These are phyloP conservation scores for Tarsius wallacei DNA, from an alignment of 2,797 vertebrate species.

Conservation along the genomic window DNA sequence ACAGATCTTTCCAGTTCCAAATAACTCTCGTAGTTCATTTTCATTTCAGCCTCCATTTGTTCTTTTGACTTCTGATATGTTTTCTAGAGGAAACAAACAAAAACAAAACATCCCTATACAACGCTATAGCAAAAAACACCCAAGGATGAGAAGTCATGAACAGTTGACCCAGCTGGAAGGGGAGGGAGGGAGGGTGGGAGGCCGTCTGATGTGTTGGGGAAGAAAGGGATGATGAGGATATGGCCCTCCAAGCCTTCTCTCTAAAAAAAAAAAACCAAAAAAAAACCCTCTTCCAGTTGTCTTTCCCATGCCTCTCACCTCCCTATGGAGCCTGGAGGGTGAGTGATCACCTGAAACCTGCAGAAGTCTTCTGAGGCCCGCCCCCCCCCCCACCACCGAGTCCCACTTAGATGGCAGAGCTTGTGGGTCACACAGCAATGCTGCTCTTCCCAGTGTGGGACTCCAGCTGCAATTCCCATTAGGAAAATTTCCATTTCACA, in stretches of 20 bases:
- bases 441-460: not conserved
- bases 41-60: slow-evolving; percentile 85
- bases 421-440: not conserved
- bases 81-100: slow-evolving; percentile 77
- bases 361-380: not conserved
- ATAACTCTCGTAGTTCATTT: slow-evolving; percentile 86
- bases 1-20: slow-evolving; percentile 88
- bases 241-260: not conserved
- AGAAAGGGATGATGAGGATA: not conserved
- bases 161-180: no score
- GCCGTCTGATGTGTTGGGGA: not conserved
- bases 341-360: not conserved
- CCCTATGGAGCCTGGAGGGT: not conserved
- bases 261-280: not conserved
- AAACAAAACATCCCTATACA: not conserved
- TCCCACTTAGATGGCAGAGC: not conserved
- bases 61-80: slow-evolving; percentile 82
- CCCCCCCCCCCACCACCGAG: not conserved
- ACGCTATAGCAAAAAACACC: not conserved
- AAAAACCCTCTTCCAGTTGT: not conserved
- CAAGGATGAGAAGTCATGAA: not conserved
- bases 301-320: not conserved
- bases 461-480: slow-evolving; percentile 32
- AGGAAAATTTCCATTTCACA: not conserved
- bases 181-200: not conserved